phyloP scores from a whole-genome alignment of 2,113 vertebrate species.

The Leuciscus idus region DNA sequence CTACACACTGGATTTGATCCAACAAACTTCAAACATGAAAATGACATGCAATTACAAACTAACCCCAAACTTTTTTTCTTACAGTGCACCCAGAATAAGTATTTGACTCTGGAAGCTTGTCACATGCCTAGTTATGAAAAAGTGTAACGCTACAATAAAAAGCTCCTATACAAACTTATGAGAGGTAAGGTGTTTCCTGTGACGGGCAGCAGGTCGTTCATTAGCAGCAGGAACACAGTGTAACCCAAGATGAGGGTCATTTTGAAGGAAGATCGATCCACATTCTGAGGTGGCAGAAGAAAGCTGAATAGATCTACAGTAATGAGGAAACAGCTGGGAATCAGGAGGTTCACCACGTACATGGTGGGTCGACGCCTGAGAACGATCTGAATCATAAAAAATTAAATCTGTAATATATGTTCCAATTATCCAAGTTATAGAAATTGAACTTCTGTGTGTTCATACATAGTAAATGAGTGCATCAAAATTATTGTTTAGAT shows the following conservation, averaged over 20 bases:
- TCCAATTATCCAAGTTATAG: neutral
- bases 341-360: slow-evolving; percentile 78
- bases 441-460: neutral
- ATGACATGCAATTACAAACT: too few species aligned
- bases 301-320: slow-evolving; percentile 80
- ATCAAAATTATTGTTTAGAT: neutral
- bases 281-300: slow-evolving; percentile 73
- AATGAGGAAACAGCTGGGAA: slow-evolving; percentile 80
- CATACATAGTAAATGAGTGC: slow-evolving; percentile 62
- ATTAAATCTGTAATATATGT: neutral
- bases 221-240: slow-evolving; percentile 80
- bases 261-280: slow-evolving; percentile 77
- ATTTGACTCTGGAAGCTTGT: neutral
- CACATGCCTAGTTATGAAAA: neutral
- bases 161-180: slow-evolving; percentile 67
- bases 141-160: neutral
- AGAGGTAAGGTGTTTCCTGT: slow-evolving; percentile 72
- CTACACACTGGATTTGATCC: too few species aligned
- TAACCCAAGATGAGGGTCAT: slow-evolving; percentile 83
- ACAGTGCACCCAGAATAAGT: too few species aligned
- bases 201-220: slow-evolving; percentile 78
- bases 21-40: too few species aligned
- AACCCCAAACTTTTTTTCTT: too few species aligned
- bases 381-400: slow-evolving; percentile 55
- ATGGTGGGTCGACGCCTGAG: slow-evolving; percentile 70